Conservation (phyloP, 2,888 invertebrate species). For the Pterobdella sp. region DNA sequence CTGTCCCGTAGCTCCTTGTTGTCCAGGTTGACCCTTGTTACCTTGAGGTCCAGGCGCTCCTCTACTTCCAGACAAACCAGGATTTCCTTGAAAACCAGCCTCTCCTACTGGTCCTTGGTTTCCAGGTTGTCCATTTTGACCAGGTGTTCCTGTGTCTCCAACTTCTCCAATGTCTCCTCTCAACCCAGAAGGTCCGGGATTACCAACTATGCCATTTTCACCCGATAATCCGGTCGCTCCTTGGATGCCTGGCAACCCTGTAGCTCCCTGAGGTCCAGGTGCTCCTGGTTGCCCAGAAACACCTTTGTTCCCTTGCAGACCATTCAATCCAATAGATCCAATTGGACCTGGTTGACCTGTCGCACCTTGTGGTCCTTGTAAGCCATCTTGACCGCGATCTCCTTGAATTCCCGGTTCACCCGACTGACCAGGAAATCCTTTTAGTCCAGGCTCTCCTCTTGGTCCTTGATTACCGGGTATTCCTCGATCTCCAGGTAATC, state of each 20-base stretch:
- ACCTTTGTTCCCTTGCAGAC: slow-evolving; percentile 29
- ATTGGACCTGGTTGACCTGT: slow-evolving; percentile 20
- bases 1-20: slow-evolving; percentile 7
- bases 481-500: slow-evolving; percentile 32
- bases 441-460: slow-evolving; percentile 29
- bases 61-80: slow-evolving; percentile 15
- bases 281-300: slow-evolving; percentile 19
- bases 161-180: slow-evolving; percentile 10
- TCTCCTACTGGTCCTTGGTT: neutral
- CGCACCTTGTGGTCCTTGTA: slow-evolving; percentile 30
- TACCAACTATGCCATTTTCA: slow-evolving; percentile 2
- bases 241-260: slow-evolving; percentile 9
- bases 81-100: slow-evolving; percentile 8
- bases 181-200: slow-evolving; percentile 18
- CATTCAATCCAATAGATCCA: slow-evolving; percentile 21
- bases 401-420: slow-evolving; percentile 37
- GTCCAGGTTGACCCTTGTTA: slow-evolving; percentile 14
- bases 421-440: slow-evolving; percentile 24
- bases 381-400: slow-evolving; percentile 31
- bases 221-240: slow-evolving; percentile 12
- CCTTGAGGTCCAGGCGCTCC: slow-evolving; percentile 22
- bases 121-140: slow-evolving; percentile 17
- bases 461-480: slow-evolving; percentile 38
- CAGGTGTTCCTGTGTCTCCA: slow-evolving; percentile 26
- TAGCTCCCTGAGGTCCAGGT: slow-evolving; percentile 11